Evolutionary conservation across 2,113 vertebrate genomes (phyloP).

Genomic region (Aptenodytes patagonicus): DNA sequence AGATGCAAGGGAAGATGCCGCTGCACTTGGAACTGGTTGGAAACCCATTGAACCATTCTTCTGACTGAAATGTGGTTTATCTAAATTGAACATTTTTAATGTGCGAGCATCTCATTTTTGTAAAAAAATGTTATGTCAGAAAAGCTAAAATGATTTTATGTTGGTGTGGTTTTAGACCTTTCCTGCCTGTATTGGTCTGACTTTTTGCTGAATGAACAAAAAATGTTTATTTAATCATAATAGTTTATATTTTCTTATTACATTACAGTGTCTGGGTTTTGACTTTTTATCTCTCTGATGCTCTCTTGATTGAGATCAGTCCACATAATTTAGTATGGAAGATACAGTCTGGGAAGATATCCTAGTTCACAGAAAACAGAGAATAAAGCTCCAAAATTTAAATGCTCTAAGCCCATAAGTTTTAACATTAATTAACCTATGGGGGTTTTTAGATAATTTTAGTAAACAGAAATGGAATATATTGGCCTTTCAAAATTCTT

Average conservation of each 20-base stretch:
- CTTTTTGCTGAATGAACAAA: neutral
- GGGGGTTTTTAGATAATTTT: neutral
- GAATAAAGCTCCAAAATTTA: neutral
- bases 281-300: neutral
- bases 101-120: rapidly evolving
- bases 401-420: neutral
- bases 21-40: neutral
- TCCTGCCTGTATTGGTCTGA: neutral
- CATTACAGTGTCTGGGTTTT: neutral
- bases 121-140: neutral
- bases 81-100: neutral
- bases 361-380: neutral
- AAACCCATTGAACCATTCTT: neutral
- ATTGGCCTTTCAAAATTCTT: neutral
- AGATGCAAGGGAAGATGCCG: neutral
- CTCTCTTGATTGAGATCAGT: neutral
- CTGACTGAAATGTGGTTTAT: neutral
- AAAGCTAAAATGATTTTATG: neutral
- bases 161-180: neutral
- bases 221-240: neutral
- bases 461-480: neutral
- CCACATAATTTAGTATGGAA: neutral
- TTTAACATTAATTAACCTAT: neutral
- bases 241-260: neutral
- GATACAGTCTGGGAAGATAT: neutral